Evolutionary conservation across 2,888 invertebrate genomes (phyloP).

Genomic region (Heliconius ismenius): DNA sequence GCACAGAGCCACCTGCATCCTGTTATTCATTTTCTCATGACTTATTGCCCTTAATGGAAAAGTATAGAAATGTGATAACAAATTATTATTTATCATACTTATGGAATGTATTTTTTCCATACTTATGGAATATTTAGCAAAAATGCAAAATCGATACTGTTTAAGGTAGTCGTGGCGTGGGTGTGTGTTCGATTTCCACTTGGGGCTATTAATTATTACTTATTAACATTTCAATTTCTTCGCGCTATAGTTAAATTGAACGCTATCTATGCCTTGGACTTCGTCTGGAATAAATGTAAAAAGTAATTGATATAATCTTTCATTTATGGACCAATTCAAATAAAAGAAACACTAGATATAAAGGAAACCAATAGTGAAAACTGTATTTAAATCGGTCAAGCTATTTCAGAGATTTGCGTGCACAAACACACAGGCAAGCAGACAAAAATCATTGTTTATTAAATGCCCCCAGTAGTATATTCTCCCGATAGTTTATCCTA

Average conservation of each 20-base stretch:
- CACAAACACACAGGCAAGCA: background rate
- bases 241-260: too few species aligned
- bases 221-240: too few species aligned
- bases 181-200: too few species aligned
- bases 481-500: background rate
- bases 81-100: background rate
- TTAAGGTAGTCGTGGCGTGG: background rate
- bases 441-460: background rate
- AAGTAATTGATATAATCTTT: too few species aligned
- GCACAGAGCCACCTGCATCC: constrained; percentile 17
- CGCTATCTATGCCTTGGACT: too few species aligned
- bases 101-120: background rate
- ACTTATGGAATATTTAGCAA: background rate
- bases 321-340: too few species aligned
- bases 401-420: background rate
- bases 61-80: background rate
- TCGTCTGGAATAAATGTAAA: too few species aligned
- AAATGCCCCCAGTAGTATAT: background rate
- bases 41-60: constrained; percentile 15
- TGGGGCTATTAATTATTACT: too few species aligned
- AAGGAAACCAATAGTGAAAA: too few species aligned
- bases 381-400: background rate
- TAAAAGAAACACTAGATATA: too few species aligned
- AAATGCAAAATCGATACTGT: too few species aligned
- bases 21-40: constrained; percentile 17